Evolutionary conservation across 2,888 invertebrate genomes (phyloP).

Genomic region (Athalia cordata): DNA sequence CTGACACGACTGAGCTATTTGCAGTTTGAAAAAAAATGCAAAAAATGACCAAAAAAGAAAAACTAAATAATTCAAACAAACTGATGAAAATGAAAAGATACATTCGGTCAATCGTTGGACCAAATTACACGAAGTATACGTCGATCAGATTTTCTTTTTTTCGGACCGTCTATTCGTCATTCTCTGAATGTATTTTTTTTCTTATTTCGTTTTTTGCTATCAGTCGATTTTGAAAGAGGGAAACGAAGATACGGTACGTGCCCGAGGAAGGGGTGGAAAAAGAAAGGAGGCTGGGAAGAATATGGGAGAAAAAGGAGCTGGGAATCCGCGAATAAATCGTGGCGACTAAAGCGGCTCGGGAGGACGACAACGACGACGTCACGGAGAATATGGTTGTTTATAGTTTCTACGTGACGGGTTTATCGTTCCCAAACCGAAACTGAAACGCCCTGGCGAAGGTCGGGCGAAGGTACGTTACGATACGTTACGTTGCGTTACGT

Average conservation of each 20-base stretch:
- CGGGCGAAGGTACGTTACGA: background rate
- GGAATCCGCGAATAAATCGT: constrained; percentile 29
- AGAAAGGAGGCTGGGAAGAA: background rate
- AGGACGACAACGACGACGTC: constrained; percentile 28
- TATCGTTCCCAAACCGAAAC: constrained; percentile 46
- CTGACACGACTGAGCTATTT: background rate
- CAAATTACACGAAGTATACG: too few species aligned
- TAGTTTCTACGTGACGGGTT: constrained; percentile 44
- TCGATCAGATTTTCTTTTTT: too few species aligned
- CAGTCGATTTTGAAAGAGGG: too few species aligned
- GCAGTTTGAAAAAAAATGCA: too few species aligned
- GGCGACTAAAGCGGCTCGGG: constrained; percentile 27
- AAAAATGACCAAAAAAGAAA: too few species aligned
- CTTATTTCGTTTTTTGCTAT: too few species aligned
- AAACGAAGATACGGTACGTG: background rate
- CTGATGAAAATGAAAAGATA: too few species aligned
- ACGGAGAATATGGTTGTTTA: constrained; percentile 40
- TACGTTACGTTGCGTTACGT: background rate
- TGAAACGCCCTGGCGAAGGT: constrained; percentile 36
- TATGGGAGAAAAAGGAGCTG: background rate
- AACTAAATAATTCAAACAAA: too few species aligned
- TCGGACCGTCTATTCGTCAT: too few species aligned
- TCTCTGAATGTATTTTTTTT: too few species aligned
- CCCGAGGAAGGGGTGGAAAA: background rate
- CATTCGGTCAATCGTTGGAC: too few species aligned